These are phyloP conservation scores for Tor tambroides DNA, from an alignment of 2,113 vertebrate species.

Conservation along the genomic window DNA sequence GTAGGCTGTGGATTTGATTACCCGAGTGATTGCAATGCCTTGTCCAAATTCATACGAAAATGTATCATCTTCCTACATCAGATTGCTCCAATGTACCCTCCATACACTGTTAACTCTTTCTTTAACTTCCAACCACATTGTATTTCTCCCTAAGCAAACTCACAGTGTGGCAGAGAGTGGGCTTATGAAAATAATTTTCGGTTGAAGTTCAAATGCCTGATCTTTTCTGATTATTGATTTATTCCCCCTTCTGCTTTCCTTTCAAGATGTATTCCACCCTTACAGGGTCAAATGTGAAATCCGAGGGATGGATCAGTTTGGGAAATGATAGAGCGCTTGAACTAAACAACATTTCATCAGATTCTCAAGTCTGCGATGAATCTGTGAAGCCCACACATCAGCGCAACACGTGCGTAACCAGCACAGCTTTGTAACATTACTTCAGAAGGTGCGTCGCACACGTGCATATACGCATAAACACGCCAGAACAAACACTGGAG, in stretches of 20 bases:
- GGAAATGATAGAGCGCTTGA: constrained; percentile 14
- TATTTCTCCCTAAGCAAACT: background rate
- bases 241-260: constrained; percentile 7
- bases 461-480: constrained; percentile 1
- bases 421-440: constrained; percentile 25
- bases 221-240: constrained; percentile 29
- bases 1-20: constrained; percentile 11
- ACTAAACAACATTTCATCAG: constrained; percentile 5
- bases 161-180: background rate
- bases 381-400: constrained; percentile 41
- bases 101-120: background rate
- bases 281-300: constrained; percentile 38
- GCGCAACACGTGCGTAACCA: constrained; percentile 9
- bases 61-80: constrained; percentile 20
- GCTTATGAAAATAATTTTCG: background rate
- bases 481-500: constrained; percentile 20
- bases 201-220: background rate
- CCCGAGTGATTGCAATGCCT: constrained; percentile 17
- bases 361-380: constrained; percentile 24
- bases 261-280: constrained; percentile 13
- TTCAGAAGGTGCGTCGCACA: background rate
- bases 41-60: background rate
- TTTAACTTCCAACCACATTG: background rate
- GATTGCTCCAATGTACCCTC: background rate
- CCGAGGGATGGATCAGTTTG: constrained; percentile 25